phyloP scores from a whole-genome alignment of 2,797 vertebrate genomes.

The Epinephelus awoara region DNA sequence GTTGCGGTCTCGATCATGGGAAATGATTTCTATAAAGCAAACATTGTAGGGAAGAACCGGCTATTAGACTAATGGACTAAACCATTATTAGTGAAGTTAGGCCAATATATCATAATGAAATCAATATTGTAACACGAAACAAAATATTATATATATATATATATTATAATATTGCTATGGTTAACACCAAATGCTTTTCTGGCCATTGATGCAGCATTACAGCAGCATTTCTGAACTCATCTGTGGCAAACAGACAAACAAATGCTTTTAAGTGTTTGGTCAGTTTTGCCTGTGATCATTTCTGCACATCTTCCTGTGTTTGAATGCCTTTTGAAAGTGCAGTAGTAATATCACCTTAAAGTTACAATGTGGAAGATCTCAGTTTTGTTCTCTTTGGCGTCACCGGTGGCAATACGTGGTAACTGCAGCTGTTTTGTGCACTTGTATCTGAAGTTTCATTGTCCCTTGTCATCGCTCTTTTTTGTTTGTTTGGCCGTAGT shows the following conservation, averaged over 20 bases:
- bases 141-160: too few species aligned
- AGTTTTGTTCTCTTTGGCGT: too few species aligned
- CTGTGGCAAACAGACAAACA: not conserved
- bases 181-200: not conserved
- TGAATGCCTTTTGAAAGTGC: not conserved
- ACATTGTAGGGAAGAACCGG: not conserved
- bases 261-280: not conserved
- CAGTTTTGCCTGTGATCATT: not conserved
- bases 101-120: not conserved
- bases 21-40: slow-evolving; percentile 6
- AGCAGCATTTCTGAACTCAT: not conserved
- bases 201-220: not conserved
- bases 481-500: too few species aligned
- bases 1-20: slow-evolving; percentile 12
- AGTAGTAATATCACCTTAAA: not conserved
- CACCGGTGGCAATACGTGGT: too few species aligned
- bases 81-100: not conserved
- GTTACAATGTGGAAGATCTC: too few species aligned
- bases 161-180: not conserved
- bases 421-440: too few species aligned
- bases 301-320: not conserved
- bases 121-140: not conserved
- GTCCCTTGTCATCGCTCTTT: too few species aligned
- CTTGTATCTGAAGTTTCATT: too few species aligned
- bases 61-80: slow-evolving; percentile 42